Evolutionary conservation across 2,888 invertebrate species (phyloP), one percentile per base, ranked within the genome.

Genomic region (Scelioninae gen. 2): DNA sequence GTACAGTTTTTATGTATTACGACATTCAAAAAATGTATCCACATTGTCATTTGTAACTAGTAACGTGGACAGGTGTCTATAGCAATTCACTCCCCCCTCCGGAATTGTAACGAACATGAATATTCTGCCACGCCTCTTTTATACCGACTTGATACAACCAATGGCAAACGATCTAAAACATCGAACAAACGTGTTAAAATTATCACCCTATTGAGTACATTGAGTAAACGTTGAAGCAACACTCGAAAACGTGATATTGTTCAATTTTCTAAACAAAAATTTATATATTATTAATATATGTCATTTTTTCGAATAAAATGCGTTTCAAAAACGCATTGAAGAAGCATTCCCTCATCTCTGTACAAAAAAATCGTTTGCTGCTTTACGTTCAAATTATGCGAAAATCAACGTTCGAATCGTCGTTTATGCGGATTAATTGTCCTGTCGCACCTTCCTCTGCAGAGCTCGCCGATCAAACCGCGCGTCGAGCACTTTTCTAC

Each of bases 241-340:
- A 55, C 48, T 65, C 46, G 46, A 53, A 31, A 63, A 43, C 70
- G 63, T 70, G 63, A 70, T 70, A 70, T 57, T 64, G 70, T 64
- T 63, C 63, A 70, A 70, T 70, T 70, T 69, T 70, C 33, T 70
- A 57, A 57, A 64, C 31, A 25, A 25, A 25, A 25, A 45, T 25
- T 50, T 53, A n/a, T 70, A 64, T 57, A 64, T 45, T 33, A 39
- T 53, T 35, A 18, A 46, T 39, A 46, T 41, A 35, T 46, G 19
- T 9, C 19, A 13, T 37, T 35, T 11, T 18, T 19, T 13, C 41
- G 19, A 10, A 9, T n/a, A 11, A 41, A 9, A 11, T 18, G 60
- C 58, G 52, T 60, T 52, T 60, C 18, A 67, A 25, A 52, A 67
- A 28, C 50, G 50, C 15, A 45, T 10, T 0, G 13, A 25, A 28